phyloP scores from a whole-genome alignment of 2,888 invertebrate species.

The Drosophila robusta region DNA sequence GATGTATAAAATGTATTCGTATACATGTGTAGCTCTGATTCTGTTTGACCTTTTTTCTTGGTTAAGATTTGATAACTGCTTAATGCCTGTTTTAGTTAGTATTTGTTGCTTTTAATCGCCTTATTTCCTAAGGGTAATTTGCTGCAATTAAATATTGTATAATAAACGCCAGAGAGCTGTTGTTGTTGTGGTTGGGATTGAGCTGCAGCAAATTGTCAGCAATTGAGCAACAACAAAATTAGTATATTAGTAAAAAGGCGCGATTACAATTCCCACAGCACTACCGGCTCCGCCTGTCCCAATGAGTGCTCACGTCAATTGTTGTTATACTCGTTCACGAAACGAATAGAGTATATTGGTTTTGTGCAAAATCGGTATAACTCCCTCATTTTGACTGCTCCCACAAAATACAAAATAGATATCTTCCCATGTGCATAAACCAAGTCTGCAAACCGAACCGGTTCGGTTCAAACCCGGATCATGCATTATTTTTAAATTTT shows the following conservation, averaged over 20 bases:
- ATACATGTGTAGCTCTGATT: slow-evolving; percentile 2
- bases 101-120: slow-evolving; percentile 36
- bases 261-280: neutral
- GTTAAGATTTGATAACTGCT: slow-evolving; percentile 9
- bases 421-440: too few species aligned
- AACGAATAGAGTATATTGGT: too few species aligned
- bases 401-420: too few species aligned
- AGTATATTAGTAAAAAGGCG: slow-evolving; percentile 9
- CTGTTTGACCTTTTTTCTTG: slow-evolving; percentile 5
- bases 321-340: too few species aligned
- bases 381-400: too few species aligned
- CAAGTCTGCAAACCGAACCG: too few species aligned
- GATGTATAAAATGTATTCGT: neutral
- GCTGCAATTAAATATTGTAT: slow-evolving; percentile 36
- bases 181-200: slow-evolving; percentile 1
- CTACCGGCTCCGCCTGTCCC: too few species aligned
- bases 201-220: slow-evolving; percentile 22
- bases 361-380: too few species aligned
- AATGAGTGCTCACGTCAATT: slow-evolving; percentile 2
- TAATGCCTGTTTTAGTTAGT: slow-evolving; percentile 34
- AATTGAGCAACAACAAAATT: slow-evolving; percentile 15
- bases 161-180: slow-evolving; percentile 24
- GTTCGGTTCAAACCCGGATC: too few species aligned
- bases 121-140: slow-evolving; percentile 2
- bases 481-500: too few species aligned